phyloP scores from a whole-genome alignment of 1,140 invertebrate genomes.

The Uloborus diversus region DNA sequence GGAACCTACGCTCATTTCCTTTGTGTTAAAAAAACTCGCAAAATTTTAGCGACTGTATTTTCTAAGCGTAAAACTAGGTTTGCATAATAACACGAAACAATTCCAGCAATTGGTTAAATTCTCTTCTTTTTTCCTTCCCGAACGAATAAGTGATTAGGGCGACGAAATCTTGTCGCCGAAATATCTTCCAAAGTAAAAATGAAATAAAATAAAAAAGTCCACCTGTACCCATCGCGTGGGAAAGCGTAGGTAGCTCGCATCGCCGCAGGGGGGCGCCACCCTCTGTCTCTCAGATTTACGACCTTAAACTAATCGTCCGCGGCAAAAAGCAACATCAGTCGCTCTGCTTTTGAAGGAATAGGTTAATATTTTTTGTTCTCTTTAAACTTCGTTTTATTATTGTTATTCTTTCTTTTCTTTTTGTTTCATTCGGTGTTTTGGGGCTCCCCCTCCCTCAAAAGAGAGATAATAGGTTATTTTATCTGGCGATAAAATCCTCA shows the following conservation, averaged over 20 bases:
- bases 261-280: slow-evolving; percentile 49
- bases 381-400: background rate
- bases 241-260: slow-evolving; percentile 49
- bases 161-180: slow-evolving; percentile 34
- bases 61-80: too few relatives aligned
- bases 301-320: slow-evolving; percentile 43
- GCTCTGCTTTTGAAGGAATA: slow-evolving; percentile 36
- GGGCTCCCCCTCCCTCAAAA: slow-evolving; percentile 36
- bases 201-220: too few relatives aligned
- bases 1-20: too few relatives aligned
- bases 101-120: too few relatives aligned
- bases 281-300: slow-evolving; percentile 41
- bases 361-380: slow-evolving; percentile 27
- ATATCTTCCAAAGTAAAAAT: too few relatives aligned
- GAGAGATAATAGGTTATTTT: slow-evolving; percentile 53
- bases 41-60: too few relatives aligned
- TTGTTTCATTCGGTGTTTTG: background rate
- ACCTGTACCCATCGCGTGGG: slow-evolving; percentile 27
- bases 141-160: background rate
- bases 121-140: too few relatives aligned
- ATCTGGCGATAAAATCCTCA: slow-evolving; percentile 42
- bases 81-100: too few relatives aligned
- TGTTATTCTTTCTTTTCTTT: slow-evolving; percentile 23
- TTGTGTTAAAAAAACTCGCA: too few relatives aligned
- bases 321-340: slow-evolving; percentile 22